Base-by-base conservation (phyloP, 2,797 vertebrate species). In the Melanotaenia parkinsoni region DNA sequence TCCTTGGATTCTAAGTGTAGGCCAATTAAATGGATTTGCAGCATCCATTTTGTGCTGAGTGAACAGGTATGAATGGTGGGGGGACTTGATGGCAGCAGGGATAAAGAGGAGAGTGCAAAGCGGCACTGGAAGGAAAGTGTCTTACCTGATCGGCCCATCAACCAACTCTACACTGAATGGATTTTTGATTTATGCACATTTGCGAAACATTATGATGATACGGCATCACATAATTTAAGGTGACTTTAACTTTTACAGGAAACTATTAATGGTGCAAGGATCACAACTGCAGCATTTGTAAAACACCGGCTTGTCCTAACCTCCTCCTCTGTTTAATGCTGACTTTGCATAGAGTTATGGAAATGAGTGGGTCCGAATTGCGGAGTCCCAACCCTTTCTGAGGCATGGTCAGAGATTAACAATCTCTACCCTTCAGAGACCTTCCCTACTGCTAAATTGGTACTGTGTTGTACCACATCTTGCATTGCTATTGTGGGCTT, bases 401-500 rank as follows among this genome's bases (percentile, higher is more conserved):
- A 81, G 81, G 83, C 76, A 85, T 66, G 83, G 90, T 83, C 84
- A 83, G 83, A 91, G 89, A 94, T 94, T 94, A 94, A 92, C 84
- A 90, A 89, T 80, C 76, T 70, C 73, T 83, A 71, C 84, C 79
- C 92, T 88, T 79, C 54, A 33, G 92, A 93, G 91, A 91, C 87
- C 51, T 53, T 58, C 65, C 43, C 70, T 81, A 70, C 76, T 80
- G 89, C 85, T 90, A 92, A 93, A 93, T 91, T 93, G 89, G 81
- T 85, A 81, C 75, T 62, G 72, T 72, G 78, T 79, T 85, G 80
- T 76, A 78, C 74, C 73, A 74, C 79, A 76, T 75, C 76, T 72
- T 77, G 70, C 50, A 37, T 83, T 81, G 73, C 76, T 76, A 79
- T 80, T 63, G 83, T 82, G 79, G 82, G 74, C 61, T 62, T 38